Percentiles rank a stretch among this genome's conserved stretches.
These are phyloP conservation scores for Actinernus sp. DNA, from an alignment of 92 coral and sea anemone genomes.

Conservation along the genomic window DNA sequence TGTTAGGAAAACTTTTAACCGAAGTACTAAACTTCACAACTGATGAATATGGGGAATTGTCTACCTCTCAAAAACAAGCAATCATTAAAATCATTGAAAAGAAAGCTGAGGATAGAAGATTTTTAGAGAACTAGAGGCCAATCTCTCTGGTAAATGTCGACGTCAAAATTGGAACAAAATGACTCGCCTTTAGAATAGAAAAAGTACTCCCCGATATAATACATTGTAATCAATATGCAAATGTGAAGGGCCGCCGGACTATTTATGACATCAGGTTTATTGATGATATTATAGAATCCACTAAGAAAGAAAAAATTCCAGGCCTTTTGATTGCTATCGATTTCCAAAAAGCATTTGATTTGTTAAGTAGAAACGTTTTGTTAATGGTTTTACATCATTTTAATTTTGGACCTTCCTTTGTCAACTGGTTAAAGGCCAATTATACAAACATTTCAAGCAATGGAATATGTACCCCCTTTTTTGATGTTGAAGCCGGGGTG, in stretches of 20 bases:
- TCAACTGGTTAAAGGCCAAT: slow-evolving; percentile 29
- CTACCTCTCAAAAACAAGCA: no score
- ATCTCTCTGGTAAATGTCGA: slow-evolving; percentile 35
- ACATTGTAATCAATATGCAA: slow-evolving; percentile 27
- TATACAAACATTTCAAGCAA: slow-evolving; percentile 36
- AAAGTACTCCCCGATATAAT: slow-evolving; percentile 24
- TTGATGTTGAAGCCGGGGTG: slow-evolving; percentile 23
- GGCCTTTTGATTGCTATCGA: no score
- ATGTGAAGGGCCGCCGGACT: slow-evolving; percentile 35
- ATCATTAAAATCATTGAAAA: no score
- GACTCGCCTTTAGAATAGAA: slow-evolving; percentile 21
- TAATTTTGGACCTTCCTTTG: slow-evolving; percentile 32
- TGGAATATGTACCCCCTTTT: slow-evolving; percentile 31
- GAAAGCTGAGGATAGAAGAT: slow-evolving; percentile 44
- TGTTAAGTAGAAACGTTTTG: slow-evolving; percentile 12
- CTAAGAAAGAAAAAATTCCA: no score
- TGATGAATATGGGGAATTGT: slow-evolving; percentile 38
- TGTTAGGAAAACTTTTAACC: slow-evolving; percentile 25
- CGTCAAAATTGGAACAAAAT: slow-evolving; percentile 40
- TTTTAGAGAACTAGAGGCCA: slow-evolving; percentile 37
- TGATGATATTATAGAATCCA: slow-evolving; percentile 35
- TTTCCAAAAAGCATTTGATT: no score
- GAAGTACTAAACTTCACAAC: slow-evolving; percentile 33
- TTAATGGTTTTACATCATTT: slow-evolving; percentile 3
- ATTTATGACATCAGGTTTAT: slow-evolving; percentile 45